Evolutionary conservation across 1,140 invertebrate species (phyloP).

Genomic region (Asbolus verrucosus): DNA sequence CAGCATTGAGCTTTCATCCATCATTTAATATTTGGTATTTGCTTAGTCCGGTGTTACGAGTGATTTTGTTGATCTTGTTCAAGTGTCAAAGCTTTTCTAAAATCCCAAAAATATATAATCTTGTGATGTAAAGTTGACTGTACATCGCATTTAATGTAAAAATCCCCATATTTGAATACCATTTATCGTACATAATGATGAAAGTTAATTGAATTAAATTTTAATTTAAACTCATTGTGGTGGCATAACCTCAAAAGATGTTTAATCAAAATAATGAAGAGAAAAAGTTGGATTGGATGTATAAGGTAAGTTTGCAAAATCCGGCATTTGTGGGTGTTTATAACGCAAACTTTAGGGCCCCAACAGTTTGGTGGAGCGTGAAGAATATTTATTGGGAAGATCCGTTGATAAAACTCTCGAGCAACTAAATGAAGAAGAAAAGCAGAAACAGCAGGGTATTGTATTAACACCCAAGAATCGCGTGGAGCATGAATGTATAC

Average conservation of each 20-base stretch:
- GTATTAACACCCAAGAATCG: conserved; percentile 72
- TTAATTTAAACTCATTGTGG: too few relatives aligned
- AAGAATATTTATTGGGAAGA: conserved; percentile 92
- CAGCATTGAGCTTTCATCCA: too few relatives aligned
- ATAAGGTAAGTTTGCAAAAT: conserved; percentile 73
- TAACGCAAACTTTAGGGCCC: conserved; percentile 69
- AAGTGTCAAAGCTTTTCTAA: too few relatives aligned
- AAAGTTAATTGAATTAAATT: too few relatives aligned
- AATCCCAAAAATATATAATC: too few relatives aligned
- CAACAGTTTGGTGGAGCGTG: conserved; percentile 78
- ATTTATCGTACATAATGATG: too few relatives aligned
- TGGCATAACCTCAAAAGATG: conserved; percentile 24
- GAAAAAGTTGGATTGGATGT: conserved; percentile 92
- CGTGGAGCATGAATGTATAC: conserved; percentile 81
- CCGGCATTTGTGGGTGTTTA: conserved; percentile 14
- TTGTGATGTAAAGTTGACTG: too few relatives aligned
- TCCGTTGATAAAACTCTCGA: conserved; percentile 89
- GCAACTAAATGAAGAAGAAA: conserved; percentile 72
- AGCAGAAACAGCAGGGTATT: conserved; percentile 66
- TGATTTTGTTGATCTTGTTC: too few relatives aligned
- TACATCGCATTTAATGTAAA: too few relatives aligned
- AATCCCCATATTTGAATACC: too few relatives aligned
- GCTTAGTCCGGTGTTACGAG: too few relatives aligned
- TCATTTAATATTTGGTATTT: too few relatives aligned
- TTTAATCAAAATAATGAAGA: conserved; percentile 63